phyloP scores from a whole-genome alignment of 92 coral and sea anemone genomes.

The Parazoanthus atlanticus region DNA sequence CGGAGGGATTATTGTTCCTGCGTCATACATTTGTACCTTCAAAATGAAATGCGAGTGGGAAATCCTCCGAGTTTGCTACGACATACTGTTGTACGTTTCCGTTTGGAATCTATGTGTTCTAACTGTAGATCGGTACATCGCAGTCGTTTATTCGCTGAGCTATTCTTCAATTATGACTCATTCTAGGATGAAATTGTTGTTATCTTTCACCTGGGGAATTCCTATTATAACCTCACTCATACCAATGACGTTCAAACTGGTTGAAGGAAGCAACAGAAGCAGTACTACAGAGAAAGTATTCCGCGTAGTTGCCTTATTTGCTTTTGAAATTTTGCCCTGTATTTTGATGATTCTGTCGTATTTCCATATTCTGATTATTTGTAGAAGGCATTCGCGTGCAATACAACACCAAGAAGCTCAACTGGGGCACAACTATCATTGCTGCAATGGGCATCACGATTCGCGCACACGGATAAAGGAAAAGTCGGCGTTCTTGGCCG shows the following conservation, averaged over 20 bases:
- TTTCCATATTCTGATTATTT: constrained; percentile 3
- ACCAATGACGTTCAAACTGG: neutral
- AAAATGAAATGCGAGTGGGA: constrained; percentile 1
- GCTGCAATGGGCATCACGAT: neutral
- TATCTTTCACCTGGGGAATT: neutral
- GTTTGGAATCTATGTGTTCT: constrained; percentile 11
- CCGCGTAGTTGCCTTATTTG: neutral
- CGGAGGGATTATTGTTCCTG: constrained; percentile 7
- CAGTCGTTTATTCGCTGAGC: constrained; percentile 8
- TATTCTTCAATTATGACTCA: constrained; percentile 22
- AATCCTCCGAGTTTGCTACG: neutral
- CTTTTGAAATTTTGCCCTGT: constrained; percentile 1
- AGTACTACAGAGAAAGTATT: neutral
- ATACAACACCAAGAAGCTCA: constrained; percentile 16
- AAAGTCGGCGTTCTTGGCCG: constrained; percentile 15
- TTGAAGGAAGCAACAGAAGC: neutral
- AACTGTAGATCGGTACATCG: constrained; percentile 17
- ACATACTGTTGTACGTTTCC: constrained; percentile 2
- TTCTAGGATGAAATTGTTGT: neutral
- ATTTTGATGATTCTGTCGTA: neutral
- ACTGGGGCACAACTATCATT: neutral
- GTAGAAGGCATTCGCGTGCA: neutral
- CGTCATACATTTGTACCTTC: constrained; percentile 6
- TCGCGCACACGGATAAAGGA: neutral
- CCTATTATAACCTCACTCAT: neutral